phyloP scores from a whole-genome alignment of 2,888 invertebrate genomes.

The Ornithoptera priamus region DNA sequence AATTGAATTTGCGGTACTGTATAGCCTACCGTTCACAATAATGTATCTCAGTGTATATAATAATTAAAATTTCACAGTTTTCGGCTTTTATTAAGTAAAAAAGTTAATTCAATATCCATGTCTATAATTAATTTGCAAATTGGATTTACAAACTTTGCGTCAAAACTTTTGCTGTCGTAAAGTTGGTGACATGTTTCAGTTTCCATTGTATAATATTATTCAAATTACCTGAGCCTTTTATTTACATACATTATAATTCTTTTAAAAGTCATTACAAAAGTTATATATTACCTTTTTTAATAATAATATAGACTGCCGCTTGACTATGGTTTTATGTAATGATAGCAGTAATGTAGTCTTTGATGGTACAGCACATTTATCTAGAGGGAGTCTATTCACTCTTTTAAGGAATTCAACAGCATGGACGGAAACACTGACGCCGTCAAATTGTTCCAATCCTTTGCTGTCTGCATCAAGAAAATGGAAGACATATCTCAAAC shows the following conservation, averaged over 20 bases:
- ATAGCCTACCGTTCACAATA: background rate
- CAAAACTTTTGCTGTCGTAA: background rate
- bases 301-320: no score
- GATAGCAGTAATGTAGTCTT: no score
- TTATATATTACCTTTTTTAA: no score
- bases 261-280: background rate
- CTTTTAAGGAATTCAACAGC: no score
- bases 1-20: background rate
- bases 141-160: no score
- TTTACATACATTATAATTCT: background rate
- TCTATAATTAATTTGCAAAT: background rate
- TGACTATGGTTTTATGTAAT: no score
- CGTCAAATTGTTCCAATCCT: no score
- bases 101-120: background rate
- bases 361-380: no score
- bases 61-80: background rate
- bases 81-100: background rate
- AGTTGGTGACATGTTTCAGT: constrained; percentile 3
- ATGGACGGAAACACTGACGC: no score
- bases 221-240: background rate
- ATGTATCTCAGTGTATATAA: background rate
- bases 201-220: background rate
- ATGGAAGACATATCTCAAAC: no score
- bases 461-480: no score
- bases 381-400: no score